Evolutionary conservation across 2,888 invertebrate genomes (phyloP), one percentile per base, ranked within the genome.

Genomic region (Andrena haemorrhoa): DNA sequence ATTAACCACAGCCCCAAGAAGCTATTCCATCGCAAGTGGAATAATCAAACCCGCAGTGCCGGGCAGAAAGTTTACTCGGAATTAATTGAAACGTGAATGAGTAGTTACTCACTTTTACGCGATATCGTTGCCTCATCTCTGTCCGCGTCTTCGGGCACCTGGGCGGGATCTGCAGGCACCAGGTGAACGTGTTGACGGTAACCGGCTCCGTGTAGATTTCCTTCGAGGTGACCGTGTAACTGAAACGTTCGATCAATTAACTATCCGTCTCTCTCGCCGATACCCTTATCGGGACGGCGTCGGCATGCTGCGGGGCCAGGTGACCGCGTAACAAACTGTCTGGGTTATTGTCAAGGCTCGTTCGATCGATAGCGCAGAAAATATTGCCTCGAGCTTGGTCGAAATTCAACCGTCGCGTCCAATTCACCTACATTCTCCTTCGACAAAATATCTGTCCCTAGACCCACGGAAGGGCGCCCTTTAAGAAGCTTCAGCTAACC

Each of bases 141-240:
- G 96, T 96, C 90, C 95, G 96, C 93, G 96, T 97, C 90, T 95
- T 95, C 61, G 97, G 96, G 92, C 98, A 98, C 83, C 97, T 94
- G n/a, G 97, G 97, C 6, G 97, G 97, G 90, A 97, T 95, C 82
- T 96, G 95, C 90, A 97, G 94, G 91, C 98, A 98, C 97, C 97
- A 97, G 88, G 95, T 96, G 92, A 96, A 97, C 1, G 96, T 96
- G 82, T 97, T 95, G 66, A 97, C 95, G 76, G 94, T 94, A 93
- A 96, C 96, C 68, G 96, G 96, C 78, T 97, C 96, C 51, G 95
- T 95, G 88, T 95, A 96, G 87, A 95, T 95, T 74, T 96, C 95
- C 72, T 95, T 94, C 79, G 95, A 95, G 29, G 96, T 96, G 86
- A 95, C 96, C 80, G 95, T 96, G 94, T 96, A 97, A 87, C 97